phyloP scores from a whole-genome alignment of 2,888 invertebrate species.

The Eumerus sabulonum region DNA sequence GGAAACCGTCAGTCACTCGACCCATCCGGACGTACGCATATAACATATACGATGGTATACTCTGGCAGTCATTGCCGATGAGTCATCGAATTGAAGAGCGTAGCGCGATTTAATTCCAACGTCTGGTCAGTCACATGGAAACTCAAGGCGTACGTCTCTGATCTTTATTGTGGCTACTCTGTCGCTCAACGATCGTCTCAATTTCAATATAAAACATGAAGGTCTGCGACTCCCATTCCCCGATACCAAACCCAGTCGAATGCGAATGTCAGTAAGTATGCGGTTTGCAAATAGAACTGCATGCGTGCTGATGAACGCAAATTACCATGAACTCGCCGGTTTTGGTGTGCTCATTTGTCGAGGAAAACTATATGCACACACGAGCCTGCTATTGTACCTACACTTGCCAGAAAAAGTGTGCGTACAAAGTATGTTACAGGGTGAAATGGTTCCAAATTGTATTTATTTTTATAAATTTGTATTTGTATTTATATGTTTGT shows the following conservation, averaged over 20 bases:
- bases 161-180: too few relatives aligned
- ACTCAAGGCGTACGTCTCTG: conserved; percentile 37
- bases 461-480: too few relatives aligned
- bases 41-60: neutral
- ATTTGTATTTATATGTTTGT: too few relatives aligned
- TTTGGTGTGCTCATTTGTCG: conserved; percentile 18
- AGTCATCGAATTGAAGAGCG: conserved; percentile 39
- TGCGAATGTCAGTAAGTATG: conserved; percentile 2
- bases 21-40: neutral
- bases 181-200: conserved; percentile 6
- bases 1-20: conserved; percentile 35
- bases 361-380: conserved; percentile 28
- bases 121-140: conserved; percentile 54
- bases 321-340: conserved; percentile 60
- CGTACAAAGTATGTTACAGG: too few relatives aligned
- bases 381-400: neutral
- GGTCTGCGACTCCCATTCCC: conserved; percentile 42
- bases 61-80: conserved; percentile 20
- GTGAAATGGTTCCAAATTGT: too few relatives aligned
- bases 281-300: conserved; percentile 15
- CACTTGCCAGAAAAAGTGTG: too few relatives aligned
- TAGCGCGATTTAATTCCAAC: conserved; percentile 39
- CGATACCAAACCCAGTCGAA: conserved; percentile 7
- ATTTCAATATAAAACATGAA: conserved; percentile 33
- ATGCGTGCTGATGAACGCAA: conserved; percentile 55